phyloP scores from a whole-genome alignment of 2,797 vertebrate genomes.

The Botia kubotai region DNA sequence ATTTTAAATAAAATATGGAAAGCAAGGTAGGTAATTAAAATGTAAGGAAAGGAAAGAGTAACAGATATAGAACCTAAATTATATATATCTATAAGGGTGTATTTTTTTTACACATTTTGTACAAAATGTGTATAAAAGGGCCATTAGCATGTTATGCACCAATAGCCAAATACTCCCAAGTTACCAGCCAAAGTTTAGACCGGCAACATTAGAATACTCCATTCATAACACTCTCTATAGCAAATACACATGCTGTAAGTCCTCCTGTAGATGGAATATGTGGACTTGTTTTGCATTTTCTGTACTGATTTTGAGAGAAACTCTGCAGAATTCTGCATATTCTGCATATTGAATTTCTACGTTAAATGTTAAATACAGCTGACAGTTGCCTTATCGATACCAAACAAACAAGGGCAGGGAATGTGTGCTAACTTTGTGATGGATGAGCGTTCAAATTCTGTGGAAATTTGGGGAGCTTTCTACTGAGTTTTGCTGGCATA shows the following conservation, averaged over 20 bases:
- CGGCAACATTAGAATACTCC: not conserved
- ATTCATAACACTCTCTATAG: too few relatives aligned
- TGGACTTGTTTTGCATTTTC: not conserved
- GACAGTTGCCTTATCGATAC: not conserved
- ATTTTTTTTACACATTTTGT: too few relatives aligned
- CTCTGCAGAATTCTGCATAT: not conserved
- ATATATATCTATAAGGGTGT: too few relatives aligned
- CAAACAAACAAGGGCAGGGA: not conserved
- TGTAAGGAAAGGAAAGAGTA: too few relatives aligned
- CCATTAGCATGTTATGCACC: too few relatives aligned
- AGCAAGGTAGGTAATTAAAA: too few relatives aligned
- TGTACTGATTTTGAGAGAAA: not conserved
- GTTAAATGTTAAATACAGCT: not conserved
- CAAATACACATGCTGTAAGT: too few relatives aligned
- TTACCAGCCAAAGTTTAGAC: not conserved
- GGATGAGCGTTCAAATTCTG: conserved; percentile 1
- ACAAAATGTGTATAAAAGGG: too few relatives aligned
- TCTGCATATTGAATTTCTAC: not conserved
- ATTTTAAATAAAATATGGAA: too few relatives aligned
- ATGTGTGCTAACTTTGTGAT: not conserved
- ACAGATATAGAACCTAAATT: too few relatives aligned
- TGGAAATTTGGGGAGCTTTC: not conserved
- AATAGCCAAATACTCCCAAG: not conserved
- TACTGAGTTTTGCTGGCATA: conserved; percentile 1
- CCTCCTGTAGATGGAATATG: not conserved